Base-by-base conservation (phyloP, 2,113 vertebrate genomes). In the Piprites chloris region DNA sequence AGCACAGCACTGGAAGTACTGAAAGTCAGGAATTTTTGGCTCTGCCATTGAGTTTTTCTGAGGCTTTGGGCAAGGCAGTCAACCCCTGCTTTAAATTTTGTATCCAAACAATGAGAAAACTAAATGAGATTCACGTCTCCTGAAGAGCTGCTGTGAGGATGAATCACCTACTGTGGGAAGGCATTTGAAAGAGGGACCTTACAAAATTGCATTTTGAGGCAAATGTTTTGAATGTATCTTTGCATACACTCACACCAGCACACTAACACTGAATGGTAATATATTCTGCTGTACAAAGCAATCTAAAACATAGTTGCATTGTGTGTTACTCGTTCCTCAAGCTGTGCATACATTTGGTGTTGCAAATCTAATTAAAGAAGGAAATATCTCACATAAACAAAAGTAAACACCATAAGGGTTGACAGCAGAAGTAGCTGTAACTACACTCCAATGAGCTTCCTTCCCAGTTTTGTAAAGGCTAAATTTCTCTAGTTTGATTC, bases 341-440 rank as follows among this genome's bases (percentile, higher is more conserved):
- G 66, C 67, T 63, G 65, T 68, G 79, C 69, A 68, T 28, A 14
- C 28, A 8, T 86, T 87, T 92, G 72, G 76, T 32, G 27, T 24
- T 78, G 61, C 35, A 71, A 56, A 88, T 56, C 88, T 83, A 87
- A 91, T 85, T 93, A 93, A 93, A 88, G 59, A 91, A 44, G 63
- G 52, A 62, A 85, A n/a, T 69, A 49, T 15, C 37, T 79, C 32
- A 28, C 42, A 74, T 53, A 90, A 88, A 94, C 75, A 85, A 50
- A 75, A 84, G 79, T 73, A 83, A 95, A 93, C 44, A 83, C 66
- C 62, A 32, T 61, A 73, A 24, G 67, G 79, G 12, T n/a, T 88
- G 87, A 63, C 82, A 90, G 86, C 90, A 84, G 59, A 89, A 90
- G 42, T 32, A 84, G 61, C 77, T 93, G 5, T 61, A 93, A 79